These are phyloP conservation scores for Cyanoliseus patagonus DNA, from an alignment of 2,113 vertebrate species.

Conservation along the genomic window DNA sequence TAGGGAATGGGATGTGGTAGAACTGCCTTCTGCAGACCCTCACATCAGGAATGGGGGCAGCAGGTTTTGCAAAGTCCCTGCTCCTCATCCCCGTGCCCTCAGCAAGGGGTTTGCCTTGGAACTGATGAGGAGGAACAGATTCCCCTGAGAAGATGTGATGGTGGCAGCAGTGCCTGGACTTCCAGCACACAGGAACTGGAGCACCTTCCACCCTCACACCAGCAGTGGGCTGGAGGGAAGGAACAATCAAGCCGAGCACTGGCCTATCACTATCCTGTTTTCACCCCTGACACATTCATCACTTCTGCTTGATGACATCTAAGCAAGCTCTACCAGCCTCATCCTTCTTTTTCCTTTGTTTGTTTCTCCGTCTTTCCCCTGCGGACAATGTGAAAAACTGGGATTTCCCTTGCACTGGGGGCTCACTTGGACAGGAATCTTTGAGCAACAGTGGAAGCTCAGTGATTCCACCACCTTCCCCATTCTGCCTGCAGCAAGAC, in stretches of 20 bases:
- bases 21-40: not conserved
- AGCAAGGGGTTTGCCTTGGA: not conserved
- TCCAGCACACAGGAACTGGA: not conserved
- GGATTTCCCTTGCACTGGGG: not conserved
- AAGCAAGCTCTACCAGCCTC: not conserved
- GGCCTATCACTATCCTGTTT: too few species aligned
- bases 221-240: not conserved
- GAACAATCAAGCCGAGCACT: not conserved
- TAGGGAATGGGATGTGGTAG: not conserved
- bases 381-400: not conserved
- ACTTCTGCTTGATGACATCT: not conserved
- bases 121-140: not conserved
- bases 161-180: not conserved
- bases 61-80: not conserved
- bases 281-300: not conserved
- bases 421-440: not conserved
- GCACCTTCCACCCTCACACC: not conserved
- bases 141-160: fast-evolving
- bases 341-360: not conserved
- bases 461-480: not conserved
- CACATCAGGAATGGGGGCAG: not conserved
- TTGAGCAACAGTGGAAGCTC: not conserved
- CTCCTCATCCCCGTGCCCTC: not conserved
- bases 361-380: not conserved
- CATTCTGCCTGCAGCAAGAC: not conserved